Evolutionary conservation across 2,888 invertebrate species (phyloP), one percentile per base, ranked within the genome.

Genomic region (Stictocephala bisonia): DNA sequence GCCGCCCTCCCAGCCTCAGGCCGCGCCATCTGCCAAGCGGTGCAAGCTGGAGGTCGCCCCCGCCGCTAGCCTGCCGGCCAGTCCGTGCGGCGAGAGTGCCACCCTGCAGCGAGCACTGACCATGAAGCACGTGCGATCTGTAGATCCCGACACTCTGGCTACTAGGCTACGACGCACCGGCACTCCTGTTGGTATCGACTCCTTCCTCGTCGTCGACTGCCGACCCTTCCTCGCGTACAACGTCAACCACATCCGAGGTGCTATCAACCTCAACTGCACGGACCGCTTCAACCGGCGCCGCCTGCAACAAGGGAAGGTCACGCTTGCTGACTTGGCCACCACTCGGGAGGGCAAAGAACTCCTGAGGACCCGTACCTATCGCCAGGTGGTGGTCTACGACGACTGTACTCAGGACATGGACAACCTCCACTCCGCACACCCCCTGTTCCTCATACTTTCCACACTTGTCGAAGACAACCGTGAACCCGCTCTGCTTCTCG

Each of bases 181-280:
- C 27, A 81, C 81, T 3, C 72, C 50, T 41, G 72, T 53, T 70
- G 48, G 72, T 58, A 67, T 6, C 74, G 50, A 74, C 29, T 50
- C 73, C 31, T 56, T 78, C 13, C 72, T 80, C 44, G 71, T 77
- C 15, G 71, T 79, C 71, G 79, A 79, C 71, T 77, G 79, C 69
- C 79, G 75, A 53, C 88, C 91, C 1, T 91, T 91, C 82, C 87
- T 91, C 77, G 87, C 89, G 73, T 91, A 89, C 85, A 91, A 91
- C 82, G 86, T 88, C 77, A 88, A 88, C 81, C 92, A 92, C 83
- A 88, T 92, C 76, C 85, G 86, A 72, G 90, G 90, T 41, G 89
- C 90, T 24, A 87, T 90, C 80, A 92, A 92, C 83, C 87, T 92
- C 75, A 91, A 90, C 82, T 91, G 91, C 81, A 87, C 90, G 35